phyloP scores from a whole-genome alignment of 2,888 invertebrate genomes.

The Amphiduros pacificus region DNA sequence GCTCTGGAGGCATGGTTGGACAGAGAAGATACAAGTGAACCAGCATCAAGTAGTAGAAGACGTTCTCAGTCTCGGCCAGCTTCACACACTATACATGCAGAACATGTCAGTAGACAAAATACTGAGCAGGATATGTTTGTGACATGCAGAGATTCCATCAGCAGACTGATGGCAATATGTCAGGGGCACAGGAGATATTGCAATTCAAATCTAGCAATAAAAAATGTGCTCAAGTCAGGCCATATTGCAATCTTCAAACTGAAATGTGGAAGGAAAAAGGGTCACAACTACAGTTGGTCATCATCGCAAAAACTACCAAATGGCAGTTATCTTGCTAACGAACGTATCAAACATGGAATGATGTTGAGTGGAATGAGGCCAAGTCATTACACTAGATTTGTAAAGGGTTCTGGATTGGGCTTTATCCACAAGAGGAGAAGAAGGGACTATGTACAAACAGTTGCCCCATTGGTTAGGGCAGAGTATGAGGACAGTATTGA shows the following conservation, averaged over 20 bases:
- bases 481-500: not conserved
- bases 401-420: not conserved
- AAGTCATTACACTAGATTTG: not conserved
- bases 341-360: not conserved
- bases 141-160: too few species aligned
- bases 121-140: too few species aligned
- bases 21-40: not conserved
- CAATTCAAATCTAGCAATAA: not conserved
- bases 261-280: not conserved
- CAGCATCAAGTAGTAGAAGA: too few species aligned
- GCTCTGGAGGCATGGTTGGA: not conserved
- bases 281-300: not conserved
- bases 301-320: not conserved
- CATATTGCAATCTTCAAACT: not conserved
- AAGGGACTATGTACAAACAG: not conserved
- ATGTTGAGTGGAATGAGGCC: not conserved
- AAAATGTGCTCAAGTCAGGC: not conserved
- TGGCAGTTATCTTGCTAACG: too few species aligned
- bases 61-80: too few species aligned
- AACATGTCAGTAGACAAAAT: too few species aligned
- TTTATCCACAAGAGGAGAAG: not conserved
- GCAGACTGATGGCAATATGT: too few species aligned
- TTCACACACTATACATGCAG: too few species aligned
- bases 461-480: not conserved
- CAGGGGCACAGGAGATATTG: too few species aligned